Evolutionary conservation across 2,113 vertebrate species (phyloP).

Genomic region (Pogonocichla stellata): DNA sequence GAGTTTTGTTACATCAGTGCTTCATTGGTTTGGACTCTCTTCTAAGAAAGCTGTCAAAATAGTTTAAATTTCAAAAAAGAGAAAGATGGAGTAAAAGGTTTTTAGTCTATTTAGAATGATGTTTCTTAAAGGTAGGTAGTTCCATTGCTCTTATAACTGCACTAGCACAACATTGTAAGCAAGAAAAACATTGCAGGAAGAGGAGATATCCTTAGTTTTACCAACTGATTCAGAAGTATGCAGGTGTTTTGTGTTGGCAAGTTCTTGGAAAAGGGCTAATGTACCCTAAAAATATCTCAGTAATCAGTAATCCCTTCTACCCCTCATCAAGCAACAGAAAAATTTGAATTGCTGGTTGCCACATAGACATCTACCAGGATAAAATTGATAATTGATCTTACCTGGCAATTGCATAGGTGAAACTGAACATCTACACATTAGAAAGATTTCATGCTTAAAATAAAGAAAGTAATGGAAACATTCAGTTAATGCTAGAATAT

Average conservation of each 20-base stretch:
- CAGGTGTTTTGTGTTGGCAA: accelerated
- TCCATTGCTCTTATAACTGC: background rate
- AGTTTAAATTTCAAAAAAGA: background rate
- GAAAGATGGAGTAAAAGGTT: background rate
- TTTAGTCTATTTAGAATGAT: background rate
- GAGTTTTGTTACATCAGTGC: background rate
- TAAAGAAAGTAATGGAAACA: background rate
- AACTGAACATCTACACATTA: background rate
- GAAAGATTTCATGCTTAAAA: background rate
- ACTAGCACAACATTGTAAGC: background rate
- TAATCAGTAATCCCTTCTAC: background rate
- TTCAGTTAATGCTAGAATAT: background rate
- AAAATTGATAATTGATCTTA: background rate
- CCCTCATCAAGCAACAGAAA: background rate
- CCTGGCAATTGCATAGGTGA: background rate
- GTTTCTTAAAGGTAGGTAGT: background rate
- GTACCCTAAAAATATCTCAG: background rate
- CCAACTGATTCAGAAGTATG: background rate
- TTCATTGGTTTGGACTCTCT: background rate
- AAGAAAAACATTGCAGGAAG: background rate
- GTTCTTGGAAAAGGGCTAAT: background rate
- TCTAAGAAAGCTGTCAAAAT: background rate
- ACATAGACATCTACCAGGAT: background rate
- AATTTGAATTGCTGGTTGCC: background rate
- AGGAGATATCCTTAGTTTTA: background rate